Base-by-base conservation (phyloP, 2,797 vertebrate species). In the Sciaenops ocellatus region DNA sequence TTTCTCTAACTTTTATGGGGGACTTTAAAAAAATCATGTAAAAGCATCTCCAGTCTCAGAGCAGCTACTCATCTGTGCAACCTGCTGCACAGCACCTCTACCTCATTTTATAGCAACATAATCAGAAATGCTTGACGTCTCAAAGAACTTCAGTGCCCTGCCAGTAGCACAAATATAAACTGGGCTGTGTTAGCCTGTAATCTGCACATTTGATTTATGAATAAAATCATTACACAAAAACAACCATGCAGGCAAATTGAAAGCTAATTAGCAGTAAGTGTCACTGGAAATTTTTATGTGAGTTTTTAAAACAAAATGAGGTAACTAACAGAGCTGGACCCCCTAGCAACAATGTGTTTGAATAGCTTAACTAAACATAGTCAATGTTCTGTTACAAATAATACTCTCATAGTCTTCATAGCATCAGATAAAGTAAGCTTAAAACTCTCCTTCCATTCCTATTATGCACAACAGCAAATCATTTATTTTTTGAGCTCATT, bases 91-190 rank as follows among this genome's bases (percentile, higher is more conserved):
- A 41, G 78, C 61, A 44, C 62, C 71, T 76, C 47, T 16, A 30
- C 80, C 74, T 74, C 28, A 56, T 85, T 71, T 83, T 70, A 79
- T 85, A 69, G 70, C 65, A 76, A 65, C 56, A 85, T 82, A 71
- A 89, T 82, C 64, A 79, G 65, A 88, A 83, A 79, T 61, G 78
- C 80, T 84, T 65, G 15, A 47, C 51, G 55, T 84, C 78, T 87
- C 80, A 73, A 46, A 76, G 79, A 79, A 78, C 71, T 72, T 60
- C 54, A 42, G 12, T 57, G 44, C 63, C 60, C 67, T 60, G 87
- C 47, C 71, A 80, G 78, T 51, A 42, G 66, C 78, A 82, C 46
- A 75, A 78, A 79, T 69, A 81, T 64, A 68, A 85, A 76, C 64
- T 46, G 66, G 46, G 59, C 62, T 50, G 67, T 56, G 48, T 73